Base-by-base conservation (phyloP, 2,113 vertebrate species). In the Periophthalmodon schlosseri region DNA sequence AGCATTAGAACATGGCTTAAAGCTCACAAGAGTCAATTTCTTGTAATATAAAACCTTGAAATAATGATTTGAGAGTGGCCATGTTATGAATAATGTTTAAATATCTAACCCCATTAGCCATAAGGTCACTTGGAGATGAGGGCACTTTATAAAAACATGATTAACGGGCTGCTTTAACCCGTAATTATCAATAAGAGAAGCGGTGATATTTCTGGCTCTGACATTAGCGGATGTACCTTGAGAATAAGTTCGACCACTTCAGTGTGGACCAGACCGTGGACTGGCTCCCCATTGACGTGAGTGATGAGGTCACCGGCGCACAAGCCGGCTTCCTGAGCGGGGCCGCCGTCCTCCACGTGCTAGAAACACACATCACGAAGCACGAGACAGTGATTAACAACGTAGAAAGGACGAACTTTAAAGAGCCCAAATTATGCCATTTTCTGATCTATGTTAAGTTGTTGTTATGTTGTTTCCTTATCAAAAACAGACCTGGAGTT, bases 291-390 rank as follows among this genome's bases (percentile, higher is more conserved):
- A 1, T 98, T 98, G 76, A 97, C 96, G n/a, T 98, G 96, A n/a
- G 96, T 98, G 89, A 98, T 98, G 83, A 98, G 96, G 89, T 98
- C 96, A 23, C 96, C 96, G 0, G 96, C 96, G 71, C 95, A 96
- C 11, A 98, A 94, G 7, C 96, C 95, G 0, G 96, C 96, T 82
- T 97, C 96, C 69, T 98, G 96, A 39, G 96, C 96, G 0, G 96
- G 96, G 10, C 96, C 96, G 0, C 95, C 94, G 0, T 97, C 96
- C 73, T 98, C 96, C 52, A 98, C 96, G 24, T 98, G 96, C 96
- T 98, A 87, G 33, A n/a, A 80, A 71, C 5, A 54, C 0, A 72
- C 28, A 76, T 28, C 72, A 44, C 3, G 61, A 1, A 16, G 65
- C 33, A 69, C 8, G 2, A 11, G 20, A 3, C 1, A 5, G n/a